A percentile compares a stretch with the other conserved stretches of the same genome.
These are phyloP conservation scores for Fragum fragum DNA, from an alignment of 2,888 invertebrate species.

Conservation along the genomic window DNA sequence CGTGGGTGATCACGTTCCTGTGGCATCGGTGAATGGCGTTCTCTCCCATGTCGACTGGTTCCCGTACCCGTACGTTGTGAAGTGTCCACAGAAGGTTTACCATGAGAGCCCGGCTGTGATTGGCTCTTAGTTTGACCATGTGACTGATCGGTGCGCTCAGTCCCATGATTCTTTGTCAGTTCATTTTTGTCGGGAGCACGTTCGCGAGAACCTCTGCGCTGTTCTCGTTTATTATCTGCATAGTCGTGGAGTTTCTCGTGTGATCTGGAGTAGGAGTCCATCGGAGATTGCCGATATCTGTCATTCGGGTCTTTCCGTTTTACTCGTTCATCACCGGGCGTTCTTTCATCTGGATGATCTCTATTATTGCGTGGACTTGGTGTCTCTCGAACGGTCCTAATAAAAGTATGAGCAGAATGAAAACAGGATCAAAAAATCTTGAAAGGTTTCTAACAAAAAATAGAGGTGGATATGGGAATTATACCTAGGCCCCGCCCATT, in stretches of 20 bases:
- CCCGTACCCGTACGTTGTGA: conserved; percentile 45
- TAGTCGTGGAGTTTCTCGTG: conserved; percentile 69
- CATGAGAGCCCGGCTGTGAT: conserved; percentile 26
- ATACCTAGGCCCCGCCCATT: no score
- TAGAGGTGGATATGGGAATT: no score
- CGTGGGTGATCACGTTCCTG: conserved; percentile 61
- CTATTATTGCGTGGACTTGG: conserved; percentile 61
- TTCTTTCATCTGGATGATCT: conserved; percentile 55
- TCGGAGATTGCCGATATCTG: conserved; percentile 74
- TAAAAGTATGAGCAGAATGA: no score
- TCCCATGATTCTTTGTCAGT: conserved; percentile 53
- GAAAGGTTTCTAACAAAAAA: no score
- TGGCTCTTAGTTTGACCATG: conserved; percentile 34
- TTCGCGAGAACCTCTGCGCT: conserved; percentile 62
- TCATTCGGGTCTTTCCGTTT: conserved; percentile 70
- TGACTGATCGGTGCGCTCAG: conserved; percentile 50
- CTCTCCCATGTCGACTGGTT: conserved; percentile 52
- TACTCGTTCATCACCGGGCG: conserved; percentile 63
- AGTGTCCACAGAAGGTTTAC: conserved; percentile 38
- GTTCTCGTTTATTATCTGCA: conserved; percentile 72
- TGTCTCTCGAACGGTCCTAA: conserved; percentile 44
- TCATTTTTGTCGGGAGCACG: conserved; percentile 56
- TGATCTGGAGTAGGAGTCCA: conserved; percentile 66
- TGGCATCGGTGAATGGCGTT: conserved; percentile 68
- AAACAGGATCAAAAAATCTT: no score